These are phyloP conservation scores for Limnodromus scolopaceus DNA, from an alignment of 2,797 vertebrate species.

Conservation along the genomic window DNA sequence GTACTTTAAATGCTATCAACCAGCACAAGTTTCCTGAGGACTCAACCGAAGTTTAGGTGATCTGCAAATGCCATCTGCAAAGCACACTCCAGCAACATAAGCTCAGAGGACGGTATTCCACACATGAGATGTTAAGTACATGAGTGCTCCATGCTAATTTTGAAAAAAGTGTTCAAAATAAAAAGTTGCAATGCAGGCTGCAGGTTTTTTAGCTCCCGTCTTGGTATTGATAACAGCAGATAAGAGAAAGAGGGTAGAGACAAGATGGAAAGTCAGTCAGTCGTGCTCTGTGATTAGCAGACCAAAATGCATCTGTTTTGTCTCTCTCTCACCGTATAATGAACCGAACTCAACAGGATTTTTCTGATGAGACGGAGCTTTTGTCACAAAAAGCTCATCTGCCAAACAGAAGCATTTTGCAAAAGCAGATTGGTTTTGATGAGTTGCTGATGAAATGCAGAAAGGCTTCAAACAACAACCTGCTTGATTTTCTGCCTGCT, in stretches of 20 bases:
- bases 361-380: not conserved
- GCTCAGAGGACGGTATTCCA: not conserved
- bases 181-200: not conserved
- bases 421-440: not conserved
- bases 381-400: not conserved
- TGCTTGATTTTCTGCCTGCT: not conserved
- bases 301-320: not conserved
- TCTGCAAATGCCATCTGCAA: not conserved
- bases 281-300: not conserved
- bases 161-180: not conserved
- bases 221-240: not conserved
- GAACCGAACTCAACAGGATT: not conserved
- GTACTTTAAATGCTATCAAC: not conserved
- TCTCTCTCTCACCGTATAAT: not conserved
- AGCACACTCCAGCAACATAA: not conserved
- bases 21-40: not conserved
- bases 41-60: not conserved
- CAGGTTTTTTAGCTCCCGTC: not conserved
- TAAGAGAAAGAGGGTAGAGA: not conserved
- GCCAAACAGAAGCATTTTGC: not conserved
- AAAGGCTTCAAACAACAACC: not conserved
- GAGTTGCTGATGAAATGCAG: not conserved
- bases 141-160: not conserved
- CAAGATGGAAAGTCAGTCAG: not conserved
- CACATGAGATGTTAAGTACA: rapidly evolving